Base-by-base conservation (phyloP, 2,888 invertebrate species). In the Rhagophthalmus giganteus region DNA sequence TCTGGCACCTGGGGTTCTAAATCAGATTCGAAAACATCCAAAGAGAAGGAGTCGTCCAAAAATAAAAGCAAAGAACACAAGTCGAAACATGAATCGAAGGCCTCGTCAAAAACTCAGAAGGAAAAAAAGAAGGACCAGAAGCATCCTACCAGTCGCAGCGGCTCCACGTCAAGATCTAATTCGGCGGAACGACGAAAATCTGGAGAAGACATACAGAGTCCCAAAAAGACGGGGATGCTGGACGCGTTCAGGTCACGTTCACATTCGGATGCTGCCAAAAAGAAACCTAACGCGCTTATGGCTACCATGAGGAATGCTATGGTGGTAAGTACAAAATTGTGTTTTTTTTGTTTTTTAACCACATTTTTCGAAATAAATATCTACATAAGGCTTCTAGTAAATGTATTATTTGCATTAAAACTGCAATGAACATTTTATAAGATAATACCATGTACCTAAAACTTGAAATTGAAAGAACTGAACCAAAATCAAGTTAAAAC, bases 231-330 rank as follows among this genome's bases (percentile, higher is more conserved):
- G 51, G 86, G 87, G 1, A 78, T 92, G 60, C 85, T 92, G 66
- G 90, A 92, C 71, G 87, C 89, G 27, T 90, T 92, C 70, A 78
- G 89, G 60, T 86, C 85, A 35, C 79, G 88, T 53, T 86, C 86
- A 58, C 87, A 88, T 72, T 86, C 87, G 20, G 88, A 89, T 74
- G 88, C 89, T 47, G 79, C 78, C 57, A 80, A 79, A 71, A 74
- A 77, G 60, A 79, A 79, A 58, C 79, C 79, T 52, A 78, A 81
- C 59, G 79, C 86, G 54, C 84, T 94, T 68, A 91, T 94, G 82
- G 83, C 90, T 58, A 90, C 90, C 69, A 86, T 94, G 83, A 90
- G 86, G 72, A 86, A 85, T 65, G 90, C 88, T 28, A 85, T 91
- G 69, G 86, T 90, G 81, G 88, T 88, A 72, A 71, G 71, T 68